phyloP scores from a whole-genome alignment of 2,888 invertebrate species.

The Electrophaes corylata region DNA sequence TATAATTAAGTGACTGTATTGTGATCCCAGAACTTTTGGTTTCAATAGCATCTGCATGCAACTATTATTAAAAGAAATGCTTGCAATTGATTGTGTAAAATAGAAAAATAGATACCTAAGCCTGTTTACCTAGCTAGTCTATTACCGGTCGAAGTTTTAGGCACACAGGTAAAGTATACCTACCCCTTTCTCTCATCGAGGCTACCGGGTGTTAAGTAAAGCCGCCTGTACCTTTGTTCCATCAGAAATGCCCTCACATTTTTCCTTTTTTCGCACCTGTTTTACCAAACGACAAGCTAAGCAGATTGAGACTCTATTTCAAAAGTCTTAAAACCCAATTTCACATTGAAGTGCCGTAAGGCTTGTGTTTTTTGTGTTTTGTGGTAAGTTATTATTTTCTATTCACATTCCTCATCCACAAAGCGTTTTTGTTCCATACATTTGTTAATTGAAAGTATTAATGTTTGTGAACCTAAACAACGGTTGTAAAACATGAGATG shows the following conservation, averaged over 20 bases:
- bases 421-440: conserved; percentile 48
- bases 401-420: conserved; percentile 39
- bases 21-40: too few species aligned
- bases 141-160: not conserved
- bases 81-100: too few species aligned
- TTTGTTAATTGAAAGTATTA: conserved; percentile 50
- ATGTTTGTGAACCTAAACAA: conserved; percentile 37
- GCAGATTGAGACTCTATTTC: conserved; percentile 15
- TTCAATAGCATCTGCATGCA: too few species aligned
- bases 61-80: too few species aligned
- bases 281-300: conserved; percentile 16
- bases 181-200: conserved; percentile 30
- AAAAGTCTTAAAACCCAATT: conserved; percentile 30
- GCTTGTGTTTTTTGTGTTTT: too few species aligned
- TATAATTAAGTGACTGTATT: too few species aligned
- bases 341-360: not conserved
- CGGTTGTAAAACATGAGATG: conserved; percentile 40
- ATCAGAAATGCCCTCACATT: conserved; percentile 40
- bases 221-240: conserved; percentile 50
- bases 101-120: too few species aligned
- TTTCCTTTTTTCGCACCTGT: conserved; percentile 58
- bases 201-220: conserved; percentile 52
- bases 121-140: too few species aligned
- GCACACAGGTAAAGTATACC: not conserved
- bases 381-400: conserved; percentile 33